phyloP scores from a whole-genome alignment of 1,140 invertebrate genomes.

The Thaumetopoea pityocampa region DNA sequence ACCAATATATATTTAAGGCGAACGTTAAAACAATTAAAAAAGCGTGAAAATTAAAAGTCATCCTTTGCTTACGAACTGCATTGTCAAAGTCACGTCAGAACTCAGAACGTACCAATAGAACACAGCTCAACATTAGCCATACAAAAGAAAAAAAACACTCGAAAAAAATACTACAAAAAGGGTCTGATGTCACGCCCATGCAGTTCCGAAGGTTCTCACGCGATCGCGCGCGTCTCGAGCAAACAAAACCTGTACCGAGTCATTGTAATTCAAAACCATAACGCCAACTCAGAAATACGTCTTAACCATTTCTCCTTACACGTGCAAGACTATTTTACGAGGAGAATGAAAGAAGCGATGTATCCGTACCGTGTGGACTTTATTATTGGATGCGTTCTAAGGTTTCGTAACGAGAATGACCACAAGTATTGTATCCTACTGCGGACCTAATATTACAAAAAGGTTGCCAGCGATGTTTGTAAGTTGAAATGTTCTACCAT shows the following conservation, averaged over 20 bases:
- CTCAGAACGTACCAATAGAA: slow-evolving; percentile 34
- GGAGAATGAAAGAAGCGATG: slow-evolving; percentile 26
- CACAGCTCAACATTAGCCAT: slow-evolving; percentile 32
- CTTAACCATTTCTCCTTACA: slow-evolving; percentile 29
- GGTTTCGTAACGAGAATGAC: slow-evolving; percentile 43
- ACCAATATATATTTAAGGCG: no score
- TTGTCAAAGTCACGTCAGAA: slow-evolving; percentile 57
- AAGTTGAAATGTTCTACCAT: slow-evolving; percentile 50
- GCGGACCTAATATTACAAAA: slow-evolving; percentile 47
- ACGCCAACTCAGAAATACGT: slow-evolving; percentile 30
- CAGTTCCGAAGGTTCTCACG: slow-evolving; percentile 65
- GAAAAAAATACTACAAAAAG: slow-evolving; percentile 52
- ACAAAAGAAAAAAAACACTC: slow-evolving; percentile 40
- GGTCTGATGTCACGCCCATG: slow-evolving; percentile 65
- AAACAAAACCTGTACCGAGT: slow-evolving; percentile 50
- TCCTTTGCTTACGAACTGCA: slow-evolving; percentile 34
- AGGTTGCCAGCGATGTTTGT: slow-evolving; percentile 52
- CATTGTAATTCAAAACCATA: slow-evolving; percentile 40
- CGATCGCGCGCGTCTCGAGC: slow-evolving; percentile 38
- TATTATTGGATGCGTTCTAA: slow-evolving; percentile 31
- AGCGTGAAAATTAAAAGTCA: slow-evolving; percentile 14
- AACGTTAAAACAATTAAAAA: background rate
- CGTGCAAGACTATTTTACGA: slow-evolving; percentile 4
- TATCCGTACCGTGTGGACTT: slow-evolving; percentile 10
- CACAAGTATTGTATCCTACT: slow-evolving; percentile 44